These are phyloP conservation scores for Thysanoteuthis rhombus DNA, from an alignment of 2,888 invertebrate species.

Conservation along the genomic window DNA sequence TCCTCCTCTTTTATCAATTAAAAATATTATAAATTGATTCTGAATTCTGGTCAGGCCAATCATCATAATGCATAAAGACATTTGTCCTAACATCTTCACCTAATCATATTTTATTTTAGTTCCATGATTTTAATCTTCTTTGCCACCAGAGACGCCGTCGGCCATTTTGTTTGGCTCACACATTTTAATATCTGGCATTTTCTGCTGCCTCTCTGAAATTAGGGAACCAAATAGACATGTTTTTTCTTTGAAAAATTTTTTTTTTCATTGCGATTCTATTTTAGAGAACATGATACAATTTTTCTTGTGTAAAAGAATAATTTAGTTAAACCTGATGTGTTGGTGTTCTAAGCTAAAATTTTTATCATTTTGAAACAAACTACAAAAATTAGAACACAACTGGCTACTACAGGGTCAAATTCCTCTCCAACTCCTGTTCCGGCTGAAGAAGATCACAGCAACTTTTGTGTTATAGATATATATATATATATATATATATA, in stretches of 20 bases:
- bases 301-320: not conserved
- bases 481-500: too few relatives aligned
- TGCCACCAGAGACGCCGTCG: not conserved
- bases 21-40: not conserved
- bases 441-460: too few relatives aligned
- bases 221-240: not conserved
- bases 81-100: not conserved
- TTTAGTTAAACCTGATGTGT: too few relatives aligned
- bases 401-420: too few relatives aligned
- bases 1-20: not conserved
- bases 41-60: constrained; percentile 12
- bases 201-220: not conserved
- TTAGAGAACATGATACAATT: not conserved
- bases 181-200: too few relatives aligned
- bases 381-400: too few relatives aligned
- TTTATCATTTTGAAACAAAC: not conserved
- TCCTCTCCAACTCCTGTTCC: too few relatives aligned
- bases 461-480: too few relatives aligned
- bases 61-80: not conserved
- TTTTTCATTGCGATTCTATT: not conserved
- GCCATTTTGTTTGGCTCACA: too few relatives aligned
- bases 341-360: not conserved
- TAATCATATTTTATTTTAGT: not conserved
- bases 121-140: not conserved
- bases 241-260: not conserved